Conservation (phyloP, 2,888 invertebrate genomes). For the Cataglyphis livida region DNA sequence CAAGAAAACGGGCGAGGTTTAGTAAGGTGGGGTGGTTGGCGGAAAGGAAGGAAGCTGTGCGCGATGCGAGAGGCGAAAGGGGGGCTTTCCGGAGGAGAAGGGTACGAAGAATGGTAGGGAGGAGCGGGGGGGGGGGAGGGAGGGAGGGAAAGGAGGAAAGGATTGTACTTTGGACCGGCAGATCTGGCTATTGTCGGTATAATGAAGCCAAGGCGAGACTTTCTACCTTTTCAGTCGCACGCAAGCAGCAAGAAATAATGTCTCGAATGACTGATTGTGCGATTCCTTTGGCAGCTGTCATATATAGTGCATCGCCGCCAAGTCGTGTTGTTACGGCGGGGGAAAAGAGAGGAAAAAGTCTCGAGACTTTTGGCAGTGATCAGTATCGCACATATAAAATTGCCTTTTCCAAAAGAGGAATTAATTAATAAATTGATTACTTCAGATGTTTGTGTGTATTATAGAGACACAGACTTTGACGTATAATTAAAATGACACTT, state of each 20-base stretch:
- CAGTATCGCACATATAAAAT: conserved; percentile 29
- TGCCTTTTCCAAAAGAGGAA: conserved; percentile 17
- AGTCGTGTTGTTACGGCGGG: conserved; percentile 28
- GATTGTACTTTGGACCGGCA: conserved; percentile 68
- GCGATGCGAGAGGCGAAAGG: conserved; percentile 14
- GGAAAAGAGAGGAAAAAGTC: not conserved
- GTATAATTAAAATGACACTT: conserved; percentile 24
- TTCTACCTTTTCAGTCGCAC: conserved; percentile 76
- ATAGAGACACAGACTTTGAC: not conserved
- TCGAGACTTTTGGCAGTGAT: conserved; percentile 25
- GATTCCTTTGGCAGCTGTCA: conserved; percentile 59
- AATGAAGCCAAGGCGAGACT: conserved; percentile 80
- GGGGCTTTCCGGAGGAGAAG: not conserved
- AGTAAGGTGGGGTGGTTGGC: conserved; percentile 3
- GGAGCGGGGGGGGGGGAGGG: not conserved
- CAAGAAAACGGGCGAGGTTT: conserved; percentile 30
- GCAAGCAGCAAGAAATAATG: conserved; percentile 68
- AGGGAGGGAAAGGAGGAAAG: not conserved
- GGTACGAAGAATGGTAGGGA: not conserved
- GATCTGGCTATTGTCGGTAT: conserved; percentile 77
- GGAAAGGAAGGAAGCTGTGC: conserved; percentile 20
- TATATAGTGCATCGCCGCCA: conserved; percentile 40
- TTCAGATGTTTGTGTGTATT: not conserved
- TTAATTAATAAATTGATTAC: conserved; percentile 45
- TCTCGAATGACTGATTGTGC: conserved; percentile 72